phyloP scores from a whole-genome alignment of 2,113 vertebrate genomes.

The Charadrius vociferus region DNA sequence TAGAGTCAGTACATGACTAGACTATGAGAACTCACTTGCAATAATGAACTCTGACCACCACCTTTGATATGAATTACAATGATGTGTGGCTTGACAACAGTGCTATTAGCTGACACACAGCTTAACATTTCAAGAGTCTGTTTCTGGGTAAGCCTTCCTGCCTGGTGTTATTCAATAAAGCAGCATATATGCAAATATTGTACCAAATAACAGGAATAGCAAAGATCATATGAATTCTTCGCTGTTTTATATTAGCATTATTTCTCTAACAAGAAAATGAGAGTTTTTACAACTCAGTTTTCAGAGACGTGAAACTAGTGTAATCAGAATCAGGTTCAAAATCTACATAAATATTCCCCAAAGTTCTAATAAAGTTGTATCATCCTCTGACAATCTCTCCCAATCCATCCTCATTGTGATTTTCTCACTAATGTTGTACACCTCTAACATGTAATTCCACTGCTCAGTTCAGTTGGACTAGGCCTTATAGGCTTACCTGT shows the following conservation, averaged over 20 bases:
- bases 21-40: neutral
- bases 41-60: neutral
- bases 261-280: neutral
- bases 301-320: neutral
- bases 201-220: neutral
- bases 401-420: neutral
- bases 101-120: neutral
- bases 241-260: neutral
- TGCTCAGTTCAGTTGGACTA: neutral
- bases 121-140: neutral
- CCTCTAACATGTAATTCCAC: neutral
- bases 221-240: neutral
- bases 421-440: neutral
- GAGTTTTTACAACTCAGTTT: neutral
- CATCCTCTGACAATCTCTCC: neutral
- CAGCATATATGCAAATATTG: neutral
- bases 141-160: neutral
- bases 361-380: neutral
- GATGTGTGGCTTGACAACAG: neutral
- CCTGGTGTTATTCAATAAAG: neutral
- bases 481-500: neutral
- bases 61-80: slow-evolving; percentile 13
- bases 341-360: neutral
- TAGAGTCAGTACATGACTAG: neutral
- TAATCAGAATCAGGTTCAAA: neutral